A percentile compares a stretch with the other conserved stretches of the same genome.
These are phyloP conservation scores for Cephalotes varians DNA, from an alignment of 2,888 invertebrate genomes.

Conservation along the genomic window DNA sequence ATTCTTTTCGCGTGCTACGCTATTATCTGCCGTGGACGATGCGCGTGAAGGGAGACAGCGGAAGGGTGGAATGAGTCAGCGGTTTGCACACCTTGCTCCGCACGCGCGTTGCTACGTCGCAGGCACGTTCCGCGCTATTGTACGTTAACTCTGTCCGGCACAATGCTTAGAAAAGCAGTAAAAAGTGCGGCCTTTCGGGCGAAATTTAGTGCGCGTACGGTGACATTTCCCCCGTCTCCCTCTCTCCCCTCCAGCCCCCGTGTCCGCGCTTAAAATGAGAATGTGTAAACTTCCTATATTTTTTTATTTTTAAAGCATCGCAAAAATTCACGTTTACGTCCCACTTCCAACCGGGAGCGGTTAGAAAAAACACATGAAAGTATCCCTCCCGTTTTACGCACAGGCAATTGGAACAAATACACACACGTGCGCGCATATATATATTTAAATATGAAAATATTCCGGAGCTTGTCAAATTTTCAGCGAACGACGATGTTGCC, in stretches of 20 bases:
- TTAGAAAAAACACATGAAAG: neutral
- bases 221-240: slow-evolving; percentile 24
- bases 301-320: slow-evolving; percentile 30
- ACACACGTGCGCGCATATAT: neutral
- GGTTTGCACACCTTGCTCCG: slow-evolving; percentile 59
- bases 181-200: slow-evolving; percentile 57
- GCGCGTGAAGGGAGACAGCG: slow-evolving; percentile 69
- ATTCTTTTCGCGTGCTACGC: slow-evolving; percentile 40
- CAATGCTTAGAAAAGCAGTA: slow-evolving; percentile 62
- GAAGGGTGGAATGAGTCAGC: slow-evolving; percentile 68
- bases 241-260: neutral
- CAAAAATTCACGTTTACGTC: slow-evolving; percentile 27
- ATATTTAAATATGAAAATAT: neutral
- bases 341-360: neutral
- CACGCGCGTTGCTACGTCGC: slow-evolving; percentile 59
- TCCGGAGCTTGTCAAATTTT: slow-evolving; percentile 9
- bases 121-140: slow-evolving; percentile 64
- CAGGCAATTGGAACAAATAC: neutral
- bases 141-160: slow-evolving; percentile 64
- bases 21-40: slow-evolving; percentile 71
- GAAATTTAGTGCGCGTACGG: slow-evolving; percentile 43
- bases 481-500: neutral
- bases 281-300: slow-evolving; percentile 20
- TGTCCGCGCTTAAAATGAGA: slow-evolving; percentile 35
- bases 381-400: neutral